Percentiles rank a stretch among this genome's conserved stretches.
These are phyloP conservation scores for Autographa gamma DNA, from an alignment of 2,888 invertebrate species.

Conservation along the genomic window DNA sequence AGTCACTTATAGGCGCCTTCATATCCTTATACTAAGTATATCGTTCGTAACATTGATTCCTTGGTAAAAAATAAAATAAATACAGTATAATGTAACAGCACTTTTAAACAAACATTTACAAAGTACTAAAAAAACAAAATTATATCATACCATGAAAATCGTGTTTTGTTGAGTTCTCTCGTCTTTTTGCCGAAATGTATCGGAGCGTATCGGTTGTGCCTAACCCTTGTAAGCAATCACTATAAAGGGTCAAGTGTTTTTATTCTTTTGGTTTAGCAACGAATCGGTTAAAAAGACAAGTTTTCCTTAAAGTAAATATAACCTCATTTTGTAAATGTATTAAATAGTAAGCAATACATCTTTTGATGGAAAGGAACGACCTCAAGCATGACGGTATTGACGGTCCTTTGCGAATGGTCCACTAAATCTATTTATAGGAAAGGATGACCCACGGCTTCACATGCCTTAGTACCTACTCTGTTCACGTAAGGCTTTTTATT, in stretches of 20 bases:
- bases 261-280: slow-evolving; percentile 1
- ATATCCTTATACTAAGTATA: no score
- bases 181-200: slow-evolving; percentile 2
- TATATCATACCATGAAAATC: not conserved
- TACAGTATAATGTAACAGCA: no score
- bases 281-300: not conserved
- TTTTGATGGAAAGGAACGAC: no score
- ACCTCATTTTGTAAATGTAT: not conserved
- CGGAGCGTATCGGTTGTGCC: slow-evolving; percentile 1
- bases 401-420: no score
- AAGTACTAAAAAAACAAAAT: not conserved
- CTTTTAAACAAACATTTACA: not conserved
- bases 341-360: not conserved
- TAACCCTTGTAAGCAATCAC: not conserved
- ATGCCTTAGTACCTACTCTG: no score
- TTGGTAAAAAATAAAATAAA: not conserved
- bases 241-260: not conserved
- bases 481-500: no score
- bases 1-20: no score
- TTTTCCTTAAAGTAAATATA: not conserved
- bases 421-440: no score
- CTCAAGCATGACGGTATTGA: no score
- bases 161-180: not conserved
- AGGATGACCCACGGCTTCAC: no score
- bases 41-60: no score